Conservation (phyloP, 2,797 vertebrate species). For the Epinephelus malabaricus region DNA sequence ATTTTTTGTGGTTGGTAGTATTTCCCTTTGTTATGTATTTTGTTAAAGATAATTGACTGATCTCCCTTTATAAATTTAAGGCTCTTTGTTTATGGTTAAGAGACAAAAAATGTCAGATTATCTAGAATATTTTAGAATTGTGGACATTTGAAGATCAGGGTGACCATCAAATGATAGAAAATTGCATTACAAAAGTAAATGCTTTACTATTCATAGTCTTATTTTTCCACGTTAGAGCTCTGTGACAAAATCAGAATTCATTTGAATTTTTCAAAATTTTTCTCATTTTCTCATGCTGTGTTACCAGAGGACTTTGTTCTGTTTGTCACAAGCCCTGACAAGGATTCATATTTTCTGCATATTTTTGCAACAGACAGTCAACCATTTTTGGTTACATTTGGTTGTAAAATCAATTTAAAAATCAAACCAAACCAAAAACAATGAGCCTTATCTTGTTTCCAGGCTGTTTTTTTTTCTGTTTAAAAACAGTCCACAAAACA, state of each 20-base stretch:
- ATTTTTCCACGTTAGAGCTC: neutral
- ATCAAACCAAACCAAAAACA: conserved; percentile 10
- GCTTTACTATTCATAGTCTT: neutral
- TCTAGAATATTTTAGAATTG: neutral
- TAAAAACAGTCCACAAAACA: neutral
- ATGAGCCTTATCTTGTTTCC: neutral
- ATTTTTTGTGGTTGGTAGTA: neutral
- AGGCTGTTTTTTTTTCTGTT: neutral
- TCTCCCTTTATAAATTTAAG: conserved; percentile 11
- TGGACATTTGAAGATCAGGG: neutral
- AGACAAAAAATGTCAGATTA: neutral
- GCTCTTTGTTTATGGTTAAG: conserved; percentile 30
- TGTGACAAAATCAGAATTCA: neutral
- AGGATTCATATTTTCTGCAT: neutral
- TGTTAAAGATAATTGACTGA: neutral
- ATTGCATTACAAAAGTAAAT: neutral
- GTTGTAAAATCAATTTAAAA: neutral
- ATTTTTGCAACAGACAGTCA: neutral
- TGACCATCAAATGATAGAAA: neutral
- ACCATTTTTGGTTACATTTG: neutral
- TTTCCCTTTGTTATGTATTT: conserved; percentile 16
- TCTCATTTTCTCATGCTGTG: neutral
- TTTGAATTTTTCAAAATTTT: neutral
- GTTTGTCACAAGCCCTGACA: neutral
- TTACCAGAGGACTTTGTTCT: neutral